phyloP scores from a whole-genome alignment of 2,888 invertebrate genomes.

The Metacarcinus magister region DNA sequence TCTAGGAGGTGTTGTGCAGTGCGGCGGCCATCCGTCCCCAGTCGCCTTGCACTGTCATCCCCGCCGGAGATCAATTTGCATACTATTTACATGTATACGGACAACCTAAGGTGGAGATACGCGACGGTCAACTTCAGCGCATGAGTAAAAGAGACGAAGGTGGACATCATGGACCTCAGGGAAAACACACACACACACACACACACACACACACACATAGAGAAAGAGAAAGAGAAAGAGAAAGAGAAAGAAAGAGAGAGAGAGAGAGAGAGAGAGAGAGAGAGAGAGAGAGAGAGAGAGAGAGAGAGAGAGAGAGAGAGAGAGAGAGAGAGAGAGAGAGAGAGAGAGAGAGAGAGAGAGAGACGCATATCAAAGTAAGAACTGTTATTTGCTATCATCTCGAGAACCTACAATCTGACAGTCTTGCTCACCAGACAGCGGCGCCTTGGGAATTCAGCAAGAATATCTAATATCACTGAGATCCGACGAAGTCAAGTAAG shows the following conservation, averaged over 20 bases:
- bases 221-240: neutral
- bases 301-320: conserved; percentile 26
- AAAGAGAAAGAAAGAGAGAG: neutral
- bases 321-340: conserved; percentile 18
- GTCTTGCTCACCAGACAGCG: neutral
- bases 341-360: neutral
- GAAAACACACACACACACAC: neutral
- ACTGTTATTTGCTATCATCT: neutral
- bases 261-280: conserved; percentile 48
- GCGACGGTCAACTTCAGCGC: conserved; percentile 48
- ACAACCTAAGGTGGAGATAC: conserved; percentile 61
- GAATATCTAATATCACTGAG: neutral
- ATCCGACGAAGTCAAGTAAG: neutral
- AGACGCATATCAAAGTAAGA: no score
- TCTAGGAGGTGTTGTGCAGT: neutral
- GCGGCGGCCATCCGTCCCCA: neutral
- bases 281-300: conserved; percentile 48
- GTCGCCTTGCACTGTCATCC: conserved; percentile 4
- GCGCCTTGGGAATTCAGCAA: neutral
- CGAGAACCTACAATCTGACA: neutral
- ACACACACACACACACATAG: neutral
- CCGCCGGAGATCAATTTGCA: conserved; percentile 62
- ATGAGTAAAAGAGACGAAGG: neutral
- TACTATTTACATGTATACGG: conserved; percentile 68
- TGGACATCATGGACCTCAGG: no score